Base-by-base conservation (phyloP, 2,797 vertebrate species). In the Psittacula echo region DNA sequence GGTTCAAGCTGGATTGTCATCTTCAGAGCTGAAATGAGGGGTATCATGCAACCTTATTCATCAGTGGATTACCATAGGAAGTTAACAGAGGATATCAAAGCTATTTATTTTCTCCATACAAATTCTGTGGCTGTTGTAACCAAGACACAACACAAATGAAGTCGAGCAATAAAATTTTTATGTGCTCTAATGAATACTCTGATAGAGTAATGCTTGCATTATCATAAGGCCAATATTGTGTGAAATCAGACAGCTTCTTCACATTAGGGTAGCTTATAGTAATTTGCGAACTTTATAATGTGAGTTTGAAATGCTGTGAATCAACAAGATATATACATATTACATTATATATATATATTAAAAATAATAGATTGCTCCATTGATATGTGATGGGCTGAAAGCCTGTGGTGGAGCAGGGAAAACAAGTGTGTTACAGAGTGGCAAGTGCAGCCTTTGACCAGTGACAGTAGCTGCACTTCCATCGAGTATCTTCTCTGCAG, bases 221-320 rank as follows among this genome's bases (percentile, higher is more conserved):
- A 83, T 86, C 70, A 26, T 88, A 94, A 93, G 47, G 94, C 94
- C 23, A 74, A 88, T 89, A 54, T 89, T 47, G 47, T 91, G 93
- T 89, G 94, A 93, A 92, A 91, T 90, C 92, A 78, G 94, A 95
- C 95, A 91, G 93, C 95, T 95, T 89, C 93, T 92, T 93, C 87
- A 90, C n/a, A 30, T 88, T 90, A 95, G 72, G 86, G 47, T 89
- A 96, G 93, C 93, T 95, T 83, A 61, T n/a, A 89, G 94, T 78
- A 80, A 95, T 92, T 92, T 93, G 75, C 82, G 60, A 8, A 81
- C 65, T 94, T 95, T 87, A 73, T 95, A 96, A 95, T 95, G 94
- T 95, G 94, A 95, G 92, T 96, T 97, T 90, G 90, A 96, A 94
- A 97, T 93, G 96, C 95, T 95, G 89, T 96, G 95, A 97, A 96